Conservation (phyloP, 2,797 vertebrate genomes). For the Rhabdomys pumilio region DNA sequence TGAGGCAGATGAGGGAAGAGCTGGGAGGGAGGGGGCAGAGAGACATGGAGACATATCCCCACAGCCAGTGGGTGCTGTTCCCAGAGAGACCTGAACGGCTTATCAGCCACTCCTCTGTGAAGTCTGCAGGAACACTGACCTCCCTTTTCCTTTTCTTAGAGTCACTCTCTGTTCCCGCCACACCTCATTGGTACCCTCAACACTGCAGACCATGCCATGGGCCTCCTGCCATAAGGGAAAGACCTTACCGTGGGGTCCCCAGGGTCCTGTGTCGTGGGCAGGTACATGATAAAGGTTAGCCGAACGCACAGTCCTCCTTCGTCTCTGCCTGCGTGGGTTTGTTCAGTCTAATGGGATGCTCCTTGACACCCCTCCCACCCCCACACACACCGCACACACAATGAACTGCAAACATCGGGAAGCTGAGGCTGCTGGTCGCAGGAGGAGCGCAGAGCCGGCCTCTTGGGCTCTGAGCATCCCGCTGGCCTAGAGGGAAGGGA, state of each 20-base stretch:
- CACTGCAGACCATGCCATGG: background rate
- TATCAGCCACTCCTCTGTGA: background rate
- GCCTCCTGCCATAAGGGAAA: background rate
- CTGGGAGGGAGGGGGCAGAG: background rate
- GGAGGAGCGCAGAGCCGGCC: background rate
- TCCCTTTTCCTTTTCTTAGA: background rate
- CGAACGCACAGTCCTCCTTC: slow-evolving; percentile 12
- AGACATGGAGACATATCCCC: background rate
- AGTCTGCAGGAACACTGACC: background rate
- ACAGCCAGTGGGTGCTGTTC: background rate
- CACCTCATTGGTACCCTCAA: background rate
- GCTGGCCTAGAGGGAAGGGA: background rate
- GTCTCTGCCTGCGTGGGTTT: slow-evolving; percentile 45
- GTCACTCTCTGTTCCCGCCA: background rate
- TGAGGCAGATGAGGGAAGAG: background rate
- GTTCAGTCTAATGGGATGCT: slow-evolving; percentile 56
- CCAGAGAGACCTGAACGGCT: background rate
- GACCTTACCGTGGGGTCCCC: slow-evolving; percentile 61
- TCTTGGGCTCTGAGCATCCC: slow-evolving; percentile 13
- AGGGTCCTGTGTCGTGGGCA: slow-evolving; percentile 28
- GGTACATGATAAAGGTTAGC: slow-evolving; percentile 39
- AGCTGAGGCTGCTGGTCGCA: background rate
- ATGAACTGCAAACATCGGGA: slow-evolving; percentile 36
- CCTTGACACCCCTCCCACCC: slow-evolving; percentile 15
- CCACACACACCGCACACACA: background rate